Evolutionary conservation across 2,888 invertebrate species (phyloP), one percentile per base, ranked within the genome.

Genomic region (Bellardia pandia): DNA sequence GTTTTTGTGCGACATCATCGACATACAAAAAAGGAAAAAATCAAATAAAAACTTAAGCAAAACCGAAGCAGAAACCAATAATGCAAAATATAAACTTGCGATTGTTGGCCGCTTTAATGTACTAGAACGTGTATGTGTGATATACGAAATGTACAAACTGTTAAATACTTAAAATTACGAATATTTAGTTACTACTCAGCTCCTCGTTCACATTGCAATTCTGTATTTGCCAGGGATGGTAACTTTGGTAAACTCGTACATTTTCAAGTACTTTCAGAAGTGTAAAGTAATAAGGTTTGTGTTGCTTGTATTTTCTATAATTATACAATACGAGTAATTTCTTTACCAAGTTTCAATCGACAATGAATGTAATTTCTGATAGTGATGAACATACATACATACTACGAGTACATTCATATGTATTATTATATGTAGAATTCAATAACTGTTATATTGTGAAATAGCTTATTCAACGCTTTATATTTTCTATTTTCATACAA

Each of bases 161-260:
- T 75, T 58, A 62, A 85, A 58, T 62, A 76, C 53, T 69, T 85
- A 79, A 23, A 80, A 75, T 75, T 75, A 58, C 23, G 69, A 79
- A 68, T 75, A 78, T 42, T 74, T 74, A 66, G 66, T 53, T 75
- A 37, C 23, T 14, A 30, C n/a, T 16, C 48, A 82, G 48, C 33
- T 83, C 6, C 6, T 66, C 66, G 33, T 64, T 79, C 8, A 62
- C 33, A 23, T 37, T 37, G 48, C 11, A 64, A 51, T 51, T 56
- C 16, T 60, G 23, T 69, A 45, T 16, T 4, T 9, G 3, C 14
- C 64, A 56, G 8, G 9, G 72, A 72, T 68, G 66, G 66, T n/a
- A 72, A 45, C 9, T 11, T 11, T 68, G 66, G 66, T n/a, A 72
- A 45, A 7, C 8, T 11, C 9, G 51, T 53, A 53, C 51, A n/a